Base-by-base conservation (phyloP, 2,113 vertebrate genomes). In the Muntiacus muntjak region DNA sequence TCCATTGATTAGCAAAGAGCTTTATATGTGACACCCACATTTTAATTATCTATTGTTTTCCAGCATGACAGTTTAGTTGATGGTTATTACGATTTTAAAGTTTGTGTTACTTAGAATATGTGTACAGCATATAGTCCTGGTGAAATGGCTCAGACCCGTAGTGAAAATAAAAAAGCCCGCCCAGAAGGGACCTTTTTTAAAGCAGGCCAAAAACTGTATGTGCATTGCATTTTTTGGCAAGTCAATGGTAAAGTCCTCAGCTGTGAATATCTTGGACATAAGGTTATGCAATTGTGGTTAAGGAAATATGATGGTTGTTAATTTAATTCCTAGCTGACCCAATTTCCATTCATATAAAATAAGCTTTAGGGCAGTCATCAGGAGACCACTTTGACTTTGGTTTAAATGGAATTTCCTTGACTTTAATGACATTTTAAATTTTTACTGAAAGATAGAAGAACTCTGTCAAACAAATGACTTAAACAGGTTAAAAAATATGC, bases 331-430 rank as follows among this genome's bases (percentile, higher is more conserved):
- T 86, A 91, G 52, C 57, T 94, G 54, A 92, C 93, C 43, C 88
- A 92, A 92, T 92, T 96, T 96, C 81, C 64, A 88, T 82, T 98
- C 83, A 94, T 87, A 91, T 96, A 92, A 94, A 96, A 87, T 90
- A 81, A n/a, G 85, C 67, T 86, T 57, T 91, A 84, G 96, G 52
- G 40, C n/a, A 74, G 76, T 93, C 84, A 81, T 84, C 55, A 64
- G 26, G 92, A 94, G 86, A 94, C 64, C 81, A 96, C 45, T 83
- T 82, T 71, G 64, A 84, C 54, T 97, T 91, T 91, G 62, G 67
- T 71, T 89, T 95, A 95, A 95, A 79, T 54, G 40, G 30, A 67
- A 95, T 97, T 97, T 90, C 67, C 76, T 93, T 92, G 87, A 30
- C 40, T 97, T 97, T 94, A 71, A 74, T 87, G 76, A 78, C 52